Conservation (phyloP, 1,140 invertebrate genomes). For the Hestina assimilis region DNA sequence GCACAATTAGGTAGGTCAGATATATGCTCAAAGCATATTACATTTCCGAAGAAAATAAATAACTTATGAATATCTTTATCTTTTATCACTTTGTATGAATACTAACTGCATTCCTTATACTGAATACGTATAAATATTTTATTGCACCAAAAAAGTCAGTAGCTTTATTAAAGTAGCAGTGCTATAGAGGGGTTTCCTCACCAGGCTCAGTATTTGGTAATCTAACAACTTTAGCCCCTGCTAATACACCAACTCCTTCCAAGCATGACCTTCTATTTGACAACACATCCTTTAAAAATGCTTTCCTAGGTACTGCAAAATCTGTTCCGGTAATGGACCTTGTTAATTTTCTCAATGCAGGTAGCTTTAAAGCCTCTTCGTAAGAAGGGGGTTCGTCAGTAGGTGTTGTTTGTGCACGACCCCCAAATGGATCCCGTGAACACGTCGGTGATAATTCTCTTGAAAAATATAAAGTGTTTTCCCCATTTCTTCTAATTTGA, state of each 20-base stretch:
- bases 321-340: constrained; percentile 76
- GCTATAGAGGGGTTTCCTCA: constrained; percentile 71
- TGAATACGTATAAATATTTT: constrained; percentile 46
- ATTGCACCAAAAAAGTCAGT: constrained; percentile 61
- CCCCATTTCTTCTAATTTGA: constrained; percentile 47
- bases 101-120: constrained; percentile 19
- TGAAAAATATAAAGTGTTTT: constrained; percentile 79
- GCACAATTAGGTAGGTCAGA: constrained; percentile 1
- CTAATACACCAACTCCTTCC: constrained; percentile 69
- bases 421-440: constrained; percentile 81
- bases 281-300: constrained; percentile 72
- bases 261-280: constrained; percentile 75
- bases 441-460: constrained; percentile 81
- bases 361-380: constrained; percentile 78
- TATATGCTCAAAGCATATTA: constrained; percentile 28
- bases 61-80: constrained; percentile 5
- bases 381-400: constrained; percentile 74
- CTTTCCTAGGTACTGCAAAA: constrained; percentile 61
- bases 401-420: constrained; percentile 75
- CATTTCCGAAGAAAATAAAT: constrained; percentile 45
- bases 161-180: constrained; percentile 37
- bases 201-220: constrained; percentile 58
- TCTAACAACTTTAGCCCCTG: constrained; percentile 62
- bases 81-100: constrained; percentile 29
- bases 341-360: constrained; percentile 75